Base-by-base conservation (phyloP, 1,140 invertebrate species). In the Pseudomyrmex concolor region DNA sequence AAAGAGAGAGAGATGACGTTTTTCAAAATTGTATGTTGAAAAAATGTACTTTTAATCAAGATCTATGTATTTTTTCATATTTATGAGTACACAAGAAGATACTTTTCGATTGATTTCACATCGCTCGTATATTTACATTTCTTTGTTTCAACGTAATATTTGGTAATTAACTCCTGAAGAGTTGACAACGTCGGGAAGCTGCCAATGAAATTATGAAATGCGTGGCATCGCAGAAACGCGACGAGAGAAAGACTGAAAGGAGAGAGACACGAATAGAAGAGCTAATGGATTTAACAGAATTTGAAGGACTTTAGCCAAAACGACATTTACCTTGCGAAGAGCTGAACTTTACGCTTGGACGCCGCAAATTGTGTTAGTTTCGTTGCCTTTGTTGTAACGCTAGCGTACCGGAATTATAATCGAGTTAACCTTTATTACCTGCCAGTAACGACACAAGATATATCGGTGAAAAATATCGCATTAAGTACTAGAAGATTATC, bases 341-440 rank as follows among this genome's bases (percentile, higher is more conserved):
- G 45, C 66, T 80, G 66, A 80, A 80, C 76, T 80, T 80, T 80
- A 67, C 76, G 76, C 76, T 80, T 60, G 66, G 54, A 70, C 76
- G 19, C 66, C 76, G 43, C 76, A 80, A 80, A 80, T 80, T 80
- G 76, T 22, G 54, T 80, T 80, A 80, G 76, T 80, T 60, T 80
- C 76, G 66, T 80, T 80, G 76, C 66, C 76, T 80, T 80, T 80
- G 54, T 70, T 70, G 64, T 57, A 48, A 78, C 76, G 54, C 64
- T 10, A 48, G 54, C 76, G 43, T 66, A 45, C 54, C 34, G 76
- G 19, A 80, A 80, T 80, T 80, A 34, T 34, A 80, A 80, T 60
- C 54, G 66, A 71, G 76, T 80, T 80, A 80, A 80, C 55, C 54
- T 59, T 80, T 70, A 80, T 80, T 70, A 80, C 71, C 76, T 45